phyloP scores from a whole-genome alignment of 2,113 vertebrate genomes.

The Vidua chalybeata region DNA sequence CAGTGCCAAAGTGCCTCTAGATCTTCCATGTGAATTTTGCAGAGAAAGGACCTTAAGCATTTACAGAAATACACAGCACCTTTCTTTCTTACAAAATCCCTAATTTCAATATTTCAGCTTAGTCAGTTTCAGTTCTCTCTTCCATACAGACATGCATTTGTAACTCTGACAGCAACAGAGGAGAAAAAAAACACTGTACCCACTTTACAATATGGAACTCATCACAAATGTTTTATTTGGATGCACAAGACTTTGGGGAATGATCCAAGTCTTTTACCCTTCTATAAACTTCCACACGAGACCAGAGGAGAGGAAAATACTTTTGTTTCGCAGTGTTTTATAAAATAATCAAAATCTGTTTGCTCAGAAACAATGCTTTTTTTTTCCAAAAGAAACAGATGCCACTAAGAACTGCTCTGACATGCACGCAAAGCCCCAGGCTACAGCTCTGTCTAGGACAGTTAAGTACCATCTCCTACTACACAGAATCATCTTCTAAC shows the following conservation, averaged over 20 bases:
- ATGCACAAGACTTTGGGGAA: background rate
- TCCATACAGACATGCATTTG: background rate
- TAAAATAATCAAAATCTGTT: background rate
- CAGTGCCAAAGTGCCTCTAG: background rate
- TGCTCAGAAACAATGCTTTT: background rate
- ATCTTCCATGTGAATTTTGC: background rate
- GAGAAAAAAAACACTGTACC: background rate
- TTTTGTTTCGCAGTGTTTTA: background rate
- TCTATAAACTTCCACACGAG: background rate
- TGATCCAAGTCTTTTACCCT: background rate
- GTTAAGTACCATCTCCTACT: background rate
- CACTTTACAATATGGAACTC: background rate
- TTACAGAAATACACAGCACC: background rate
- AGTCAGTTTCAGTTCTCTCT: background rate
- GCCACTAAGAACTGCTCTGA: background rate
- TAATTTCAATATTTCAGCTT: background rate
- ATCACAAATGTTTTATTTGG: background rate
- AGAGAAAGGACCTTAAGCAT: background rate
- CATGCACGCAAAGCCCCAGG: background rate
- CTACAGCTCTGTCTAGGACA: background rate
- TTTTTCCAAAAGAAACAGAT: background rate
- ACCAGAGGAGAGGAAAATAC: background rate
- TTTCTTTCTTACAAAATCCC: background rate
- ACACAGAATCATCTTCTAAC: background rate
- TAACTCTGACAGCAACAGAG: background rate